A percentile compares a stretch with the other conserved stretches of the same genome.
Evolutionary conservation across 1,140 invertebrate genomes (phyloP).

Genomic region (Bombyx mandarina): DNA sequence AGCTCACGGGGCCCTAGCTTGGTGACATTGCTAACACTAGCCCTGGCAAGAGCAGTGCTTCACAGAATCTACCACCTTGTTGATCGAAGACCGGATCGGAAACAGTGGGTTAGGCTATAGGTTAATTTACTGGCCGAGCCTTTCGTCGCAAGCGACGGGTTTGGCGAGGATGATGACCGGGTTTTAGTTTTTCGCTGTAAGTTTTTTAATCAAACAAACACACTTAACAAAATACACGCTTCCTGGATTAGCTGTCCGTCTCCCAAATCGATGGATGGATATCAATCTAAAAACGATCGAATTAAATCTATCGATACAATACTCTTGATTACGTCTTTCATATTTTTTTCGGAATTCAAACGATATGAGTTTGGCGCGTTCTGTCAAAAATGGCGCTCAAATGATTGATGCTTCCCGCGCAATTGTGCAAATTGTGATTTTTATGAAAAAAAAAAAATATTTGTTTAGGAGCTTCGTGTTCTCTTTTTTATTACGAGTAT

Average conservation of each 20-base stretch:
- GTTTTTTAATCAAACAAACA: neutral
- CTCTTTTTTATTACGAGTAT: neutral
- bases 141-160: too few relatives aligned
- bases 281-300: constrained; percentile 50
- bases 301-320: constrained; percentile 39
- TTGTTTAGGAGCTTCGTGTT: neutral
- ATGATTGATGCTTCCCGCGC: constrained; percentile 10
- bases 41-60: too few relatives aligned
- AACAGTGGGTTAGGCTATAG: too few relatives aligned
- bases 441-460: constrained; percentile 4
- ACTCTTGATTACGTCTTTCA: constrained; percentile 45
- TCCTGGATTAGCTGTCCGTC: constrained; percentile 13
- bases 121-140: too few relatives aligned
- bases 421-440: constrained; percentile 8
- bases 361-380: constrained; percentile 36
- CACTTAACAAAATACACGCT: constrained; percentile 1
- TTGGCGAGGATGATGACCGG: too few relatives aligned
- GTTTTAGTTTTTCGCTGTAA: too few relatives aligned
- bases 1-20: too few relatives aligned
- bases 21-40: too few relatives aligned
- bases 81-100: too few relatives aligned
- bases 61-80: too few relatives aligned
- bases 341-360: constrained; percentile 32
- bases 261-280: constrained; percentile 34
- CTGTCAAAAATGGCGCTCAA: constrained; percentile 36